These are phyloP conservation scores for Perca flavescens DNA, from an alignment of 2,113 vertebrate genomes.

Conservation along the genomic window DNA sequence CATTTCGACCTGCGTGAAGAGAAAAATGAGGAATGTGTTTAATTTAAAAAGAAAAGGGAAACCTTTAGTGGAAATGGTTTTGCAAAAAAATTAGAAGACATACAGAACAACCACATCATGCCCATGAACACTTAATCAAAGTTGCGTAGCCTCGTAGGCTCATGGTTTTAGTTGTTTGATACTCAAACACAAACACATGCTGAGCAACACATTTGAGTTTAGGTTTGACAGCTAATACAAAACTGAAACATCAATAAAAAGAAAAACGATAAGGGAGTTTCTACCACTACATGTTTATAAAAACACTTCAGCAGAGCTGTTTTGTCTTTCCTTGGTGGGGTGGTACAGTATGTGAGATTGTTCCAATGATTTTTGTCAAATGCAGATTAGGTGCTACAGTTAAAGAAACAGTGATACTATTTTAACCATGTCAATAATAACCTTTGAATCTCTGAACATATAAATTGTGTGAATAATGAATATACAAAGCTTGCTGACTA, in stretches of 20 bases:
- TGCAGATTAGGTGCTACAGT: too few relatives aligned
- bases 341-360: background rate
- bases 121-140: background rate
- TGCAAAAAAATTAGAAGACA: background rate
- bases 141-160: background rate
- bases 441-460: background rate
- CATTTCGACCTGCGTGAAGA: slow-evolving; percentile 92
- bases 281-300: too few relatives aligned
- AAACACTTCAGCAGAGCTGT: background rate
- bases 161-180: background rate
- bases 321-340: background rate
- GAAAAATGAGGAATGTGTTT: background rate
- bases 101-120: background rate
- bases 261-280: too few relatives aligned
- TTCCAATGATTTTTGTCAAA: too few relatives aligned
- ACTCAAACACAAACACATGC: background rate
- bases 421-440: too few relatives aligned
- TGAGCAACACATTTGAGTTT: background rate
- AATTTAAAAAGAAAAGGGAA: background rate
- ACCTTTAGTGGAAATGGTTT: background rate
- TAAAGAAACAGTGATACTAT: too few relatives aligned
- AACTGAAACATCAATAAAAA: background rate
- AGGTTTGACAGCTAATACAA: background rate
- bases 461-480: background rate
- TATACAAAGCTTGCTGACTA: background rate